These are phyloP conservation scores for Lasioglossum lativentre DNA, from an alignment of 2,888 invertebrate genomes.

Conservation along the genomic window DNA sequence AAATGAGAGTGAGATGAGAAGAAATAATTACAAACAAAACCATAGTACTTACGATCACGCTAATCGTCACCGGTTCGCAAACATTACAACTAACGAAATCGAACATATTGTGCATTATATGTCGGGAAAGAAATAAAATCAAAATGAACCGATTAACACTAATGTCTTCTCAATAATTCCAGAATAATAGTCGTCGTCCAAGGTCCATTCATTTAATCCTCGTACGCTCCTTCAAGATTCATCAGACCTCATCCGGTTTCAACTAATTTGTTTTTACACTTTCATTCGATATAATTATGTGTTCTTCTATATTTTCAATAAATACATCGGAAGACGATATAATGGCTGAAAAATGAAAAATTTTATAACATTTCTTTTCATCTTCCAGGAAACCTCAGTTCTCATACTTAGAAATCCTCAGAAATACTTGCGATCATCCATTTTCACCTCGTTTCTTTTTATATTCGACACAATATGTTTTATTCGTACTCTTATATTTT, in stretches of 20 bases:
- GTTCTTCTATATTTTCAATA: background rate
- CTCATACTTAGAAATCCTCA: no score
- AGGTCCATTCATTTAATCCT: background rate
- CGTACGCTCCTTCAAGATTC: background rate
- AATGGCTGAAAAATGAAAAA: background rate
- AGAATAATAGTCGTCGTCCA: background rate
- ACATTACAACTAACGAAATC: slow-evolving; percentile 65
- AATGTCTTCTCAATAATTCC: slow-evolving; percentile 1
- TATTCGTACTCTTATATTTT: no score
- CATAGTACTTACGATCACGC: slow-evolving; percentile 63
- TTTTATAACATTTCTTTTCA: background rate
- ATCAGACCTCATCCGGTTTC: background rate
- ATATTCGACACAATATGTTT: no score
- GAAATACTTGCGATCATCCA: no score
- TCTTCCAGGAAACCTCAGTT: background rate
- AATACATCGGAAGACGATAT: background rate
- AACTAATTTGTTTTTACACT: no score
- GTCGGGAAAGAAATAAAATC: slow-evolving; percentile 79
- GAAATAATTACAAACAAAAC: slow-evolving; percentile 40
- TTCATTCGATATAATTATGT: no score
- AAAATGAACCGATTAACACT: slow-evolving; percentile 75
- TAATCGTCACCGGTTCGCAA: slow-evolving; percentile 54
- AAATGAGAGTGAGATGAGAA: background rate
- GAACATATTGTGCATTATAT: slow-evolving; percentile 77
- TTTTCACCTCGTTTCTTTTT: no score